Percentiles rank a stretch among this genome's conserved stretches.
phyloP scores from a whole-genome alignment of 2,797 vertebrate species.

The Hemibagrus guttatus region DNA sequence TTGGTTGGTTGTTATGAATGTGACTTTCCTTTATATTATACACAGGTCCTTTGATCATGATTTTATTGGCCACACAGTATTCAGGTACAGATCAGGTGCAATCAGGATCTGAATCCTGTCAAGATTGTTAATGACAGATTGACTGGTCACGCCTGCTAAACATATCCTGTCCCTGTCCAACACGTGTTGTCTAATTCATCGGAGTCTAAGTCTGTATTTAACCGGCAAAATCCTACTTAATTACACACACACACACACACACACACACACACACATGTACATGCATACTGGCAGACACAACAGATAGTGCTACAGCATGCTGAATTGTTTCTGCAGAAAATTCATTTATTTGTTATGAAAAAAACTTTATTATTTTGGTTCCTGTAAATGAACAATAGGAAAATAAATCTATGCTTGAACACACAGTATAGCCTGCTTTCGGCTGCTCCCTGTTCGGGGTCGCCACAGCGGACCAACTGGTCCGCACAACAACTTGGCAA shows the following conservation, averaged over 20 bases:
- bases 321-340: background rate
- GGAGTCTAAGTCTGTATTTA: background rate
- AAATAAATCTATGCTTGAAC: background rate
- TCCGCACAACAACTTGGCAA: no score
- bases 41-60: background rate
- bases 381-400: background rate
- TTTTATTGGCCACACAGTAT: background rate
- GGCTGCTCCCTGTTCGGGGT: no score
- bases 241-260: background rate
- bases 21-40: background rate
- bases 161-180: background rate
- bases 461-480: no score
- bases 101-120: constrained; percentile 2
- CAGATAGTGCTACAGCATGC: background rate
- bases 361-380: background rate
- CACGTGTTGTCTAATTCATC: background rate
- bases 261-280: background rate
- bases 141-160: background rate
- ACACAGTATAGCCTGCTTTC: no score
- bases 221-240: background rate
- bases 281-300: background rate
- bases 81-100: background rate
- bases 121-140: constrained; percentile 19
- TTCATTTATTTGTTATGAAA: background rate
- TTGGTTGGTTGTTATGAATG: background rate